Evolutionary conservation across 2,888 invertebrate genomes (phyloP).

Genomic region (Ephialtes manifestator): DNA sequence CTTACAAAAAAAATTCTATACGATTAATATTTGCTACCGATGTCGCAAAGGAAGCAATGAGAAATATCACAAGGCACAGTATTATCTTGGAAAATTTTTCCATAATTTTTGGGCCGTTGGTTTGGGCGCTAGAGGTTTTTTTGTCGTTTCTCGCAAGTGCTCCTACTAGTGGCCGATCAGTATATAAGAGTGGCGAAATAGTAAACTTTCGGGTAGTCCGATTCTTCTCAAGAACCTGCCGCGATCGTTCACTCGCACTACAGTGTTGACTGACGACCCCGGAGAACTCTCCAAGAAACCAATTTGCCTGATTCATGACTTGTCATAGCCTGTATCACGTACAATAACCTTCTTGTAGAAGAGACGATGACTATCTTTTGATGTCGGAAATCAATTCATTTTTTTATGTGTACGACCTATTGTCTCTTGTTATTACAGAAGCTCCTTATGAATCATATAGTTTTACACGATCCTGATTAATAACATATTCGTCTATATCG

Average conservation of each 20-base stretch:
- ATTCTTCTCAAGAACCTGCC: conserved; percentile 78
- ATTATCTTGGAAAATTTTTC: background rate
- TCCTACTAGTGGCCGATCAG: conserved; percentile 31
- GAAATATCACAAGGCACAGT: background rate
- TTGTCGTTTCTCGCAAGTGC: conserved; percentile 72
- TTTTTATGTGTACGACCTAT: too few relatives aligned
- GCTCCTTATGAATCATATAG: too few relatives aligned
- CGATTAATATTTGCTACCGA: background rate
- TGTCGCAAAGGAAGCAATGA: background rate
- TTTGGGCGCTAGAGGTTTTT: background rate
- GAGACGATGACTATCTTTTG: conserved; percentile 77
- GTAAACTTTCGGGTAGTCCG: conserved; percentile 76
- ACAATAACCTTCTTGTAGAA: conserved; percentile 75
- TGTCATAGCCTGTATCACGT: too few relatives aligned
- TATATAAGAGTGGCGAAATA: conserved; percentile 76
- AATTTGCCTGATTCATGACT: background rate
- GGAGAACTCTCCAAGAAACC: background rate
- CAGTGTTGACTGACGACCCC: background rate
- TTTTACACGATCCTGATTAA: too few relatives aligned
- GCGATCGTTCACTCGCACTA: conserved; percentile 19
- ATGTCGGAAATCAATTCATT: conserved; percentile 69
- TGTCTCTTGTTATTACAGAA: too few relatives aligned
- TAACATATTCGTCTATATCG: too few relatives aligned
- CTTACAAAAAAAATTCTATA: background rate
- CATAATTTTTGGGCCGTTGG: background rate